Conservation (phyloP, 2,113 vertebrate genomes). For the Rissa tridactyla region DNA sequence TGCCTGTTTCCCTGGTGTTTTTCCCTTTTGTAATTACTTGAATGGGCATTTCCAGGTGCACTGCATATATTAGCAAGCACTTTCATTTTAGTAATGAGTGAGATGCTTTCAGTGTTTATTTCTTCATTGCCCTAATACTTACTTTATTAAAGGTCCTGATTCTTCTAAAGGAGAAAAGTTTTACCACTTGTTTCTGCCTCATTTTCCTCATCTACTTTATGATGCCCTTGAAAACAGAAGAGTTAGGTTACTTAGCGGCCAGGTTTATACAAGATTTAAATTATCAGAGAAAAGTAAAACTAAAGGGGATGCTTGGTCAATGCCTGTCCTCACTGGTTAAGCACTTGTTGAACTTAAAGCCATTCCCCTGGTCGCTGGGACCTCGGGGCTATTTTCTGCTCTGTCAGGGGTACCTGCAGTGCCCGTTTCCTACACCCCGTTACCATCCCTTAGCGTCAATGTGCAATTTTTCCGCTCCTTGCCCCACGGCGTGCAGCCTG, state of each 20-base stretch:
- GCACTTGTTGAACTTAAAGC: background rate
- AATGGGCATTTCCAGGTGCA: constrained; percentile 58
- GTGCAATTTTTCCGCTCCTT: background rate
- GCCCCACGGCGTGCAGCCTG: background rate
- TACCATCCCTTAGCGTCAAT: background rate
- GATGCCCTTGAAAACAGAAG: background rate
- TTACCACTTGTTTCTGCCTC: constrained; percentile 2
- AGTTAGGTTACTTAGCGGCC: background rate
- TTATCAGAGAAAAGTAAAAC: background rate
- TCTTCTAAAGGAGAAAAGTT: constrained; percentile 11
- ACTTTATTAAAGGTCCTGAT: constrained; percentile 13
- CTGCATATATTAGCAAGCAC: constrained; percentile 43
- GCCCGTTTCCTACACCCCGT: background rate
- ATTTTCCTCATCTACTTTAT: background rate
- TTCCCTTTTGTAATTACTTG: constrained; percentile 46
- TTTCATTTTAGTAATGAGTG: constrained; percentile 36
- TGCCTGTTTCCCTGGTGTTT: constrained; percentile 23
- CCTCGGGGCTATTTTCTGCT: background rate
- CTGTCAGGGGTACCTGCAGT: background rate
- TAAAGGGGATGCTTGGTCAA: background rate
- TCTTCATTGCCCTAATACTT: constrained; percentile 26
- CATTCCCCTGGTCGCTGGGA: background rate
- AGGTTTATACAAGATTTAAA: background rate
- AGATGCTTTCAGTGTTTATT: constrained; percentile 16
- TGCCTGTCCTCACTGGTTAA: background rate